Evolutionary conservation across 1,140 invertebrate genomes (phyloP).

Genomic region (Harpegnathos saltator): DNA sequence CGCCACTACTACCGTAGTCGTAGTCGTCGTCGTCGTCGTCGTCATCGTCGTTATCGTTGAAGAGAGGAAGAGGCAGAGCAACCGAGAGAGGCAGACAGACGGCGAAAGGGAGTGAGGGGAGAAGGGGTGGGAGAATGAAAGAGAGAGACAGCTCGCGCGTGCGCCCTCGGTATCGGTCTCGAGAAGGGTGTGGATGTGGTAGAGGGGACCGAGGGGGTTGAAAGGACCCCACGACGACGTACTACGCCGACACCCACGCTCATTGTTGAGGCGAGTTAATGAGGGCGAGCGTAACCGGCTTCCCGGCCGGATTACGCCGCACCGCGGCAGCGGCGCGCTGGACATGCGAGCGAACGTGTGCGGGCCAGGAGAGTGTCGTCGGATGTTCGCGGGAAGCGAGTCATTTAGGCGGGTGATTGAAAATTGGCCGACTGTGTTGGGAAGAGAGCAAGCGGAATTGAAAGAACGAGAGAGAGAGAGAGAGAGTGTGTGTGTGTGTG

Average conservation of each 20-base stretch:
- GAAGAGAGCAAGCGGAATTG: background rate
- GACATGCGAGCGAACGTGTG: constrained; percentile 39
- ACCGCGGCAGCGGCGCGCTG: background rate
- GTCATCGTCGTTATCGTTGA: constrained; percentile 33
- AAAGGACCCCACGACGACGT: constrained; percentile 69
- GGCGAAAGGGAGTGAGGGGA: no score
- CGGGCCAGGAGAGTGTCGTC: background rate
- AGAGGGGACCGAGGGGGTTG: constrained; percentile 38
- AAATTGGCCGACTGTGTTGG: background rate
- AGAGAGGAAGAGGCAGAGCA: constrained; percentile 16
- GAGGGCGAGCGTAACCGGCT: constrained; percentile 63
- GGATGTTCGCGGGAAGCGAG: no score
- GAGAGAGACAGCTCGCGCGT: constrained; percentile 30
- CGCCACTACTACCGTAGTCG: constrained; percentile 34
- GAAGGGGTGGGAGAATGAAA: background rate
- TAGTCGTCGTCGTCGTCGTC: constrained; percentile 19
- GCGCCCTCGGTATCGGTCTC: constrained; percentile 41
- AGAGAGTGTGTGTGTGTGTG: no score
- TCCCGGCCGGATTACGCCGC: constrained; percentile 50
- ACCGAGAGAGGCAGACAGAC: no score
- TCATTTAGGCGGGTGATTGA: no score
- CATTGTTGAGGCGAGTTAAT: constrained; percentile 73
- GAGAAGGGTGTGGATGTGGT: constrained; percentile 70
- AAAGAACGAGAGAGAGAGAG: no score
- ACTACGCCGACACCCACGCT: constrained; percentile 72